Evolutionary conservation across 2,797 vertebrate genomes (phyloP), one percentile per base, ranked within the genome.

Genomic region (Agapornis canus): DNA sequence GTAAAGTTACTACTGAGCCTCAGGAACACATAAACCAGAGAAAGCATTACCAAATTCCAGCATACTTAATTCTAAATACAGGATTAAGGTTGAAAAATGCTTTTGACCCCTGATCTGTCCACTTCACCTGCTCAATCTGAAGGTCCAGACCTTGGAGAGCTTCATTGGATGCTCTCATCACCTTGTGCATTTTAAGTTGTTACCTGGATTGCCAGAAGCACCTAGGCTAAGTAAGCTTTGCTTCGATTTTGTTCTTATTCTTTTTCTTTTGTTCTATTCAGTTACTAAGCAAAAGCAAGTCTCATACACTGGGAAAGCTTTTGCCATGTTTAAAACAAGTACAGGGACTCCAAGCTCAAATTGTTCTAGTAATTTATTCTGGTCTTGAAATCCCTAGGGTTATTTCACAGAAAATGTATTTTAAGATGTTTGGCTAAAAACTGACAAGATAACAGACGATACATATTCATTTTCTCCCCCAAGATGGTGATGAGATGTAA

Each of bases 341-440:
- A 16, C 75, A 32, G 84, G 81, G 56, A 37, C 83, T 92, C 70
- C 60, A 42, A 78, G 77, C 92, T 95, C 91, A 91, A 49, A 92
- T 31, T 95, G 86, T 57, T 83, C 82, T 86, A 95, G 86, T 93
- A 96, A 97, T 96, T 92, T 66, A 94, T 92, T 95, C 93, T 31
- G 79, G 66, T 81, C 89, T 92, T 95, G 73, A 97, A 96, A 92
- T 95, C 84, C 83, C 92, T 40, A 52, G 94, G 81, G 83, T 87
- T 93, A 77, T 80, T 96, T 89, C 90, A 59, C 77, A 90, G 91
- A 86, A 97, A 96, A 93, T 75, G n/a, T 86, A 42, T 95, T 96
- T 94, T 93, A 95, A 92, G 81, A 95, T 82, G 89, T 91, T 89
- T 95, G 86, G 80, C 42, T 96, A 72, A 59, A 64, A 91, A 40